Evolutionary conservation across 2,113 vertebrate species (phyloP).

Genomic region (Rhea americana): DNA sequence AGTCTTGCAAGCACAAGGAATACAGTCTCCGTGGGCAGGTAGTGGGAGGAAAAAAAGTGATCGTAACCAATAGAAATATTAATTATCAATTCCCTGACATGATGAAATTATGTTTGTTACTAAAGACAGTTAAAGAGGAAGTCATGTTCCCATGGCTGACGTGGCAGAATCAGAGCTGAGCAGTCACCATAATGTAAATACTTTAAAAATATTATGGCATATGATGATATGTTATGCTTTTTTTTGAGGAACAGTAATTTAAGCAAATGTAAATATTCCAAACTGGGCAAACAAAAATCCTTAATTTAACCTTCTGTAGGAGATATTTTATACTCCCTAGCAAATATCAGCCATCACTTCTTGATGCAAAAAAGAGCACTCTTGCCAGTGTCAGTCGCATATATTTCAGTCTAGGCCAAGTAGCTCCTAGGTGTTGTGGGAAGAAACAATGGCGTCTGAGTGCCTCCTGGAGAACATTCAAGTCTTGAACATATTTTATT

Average conservation of each 20-base stretch:
- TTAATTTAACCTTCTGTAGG: neutral
- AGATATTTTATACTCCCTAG: neutral
- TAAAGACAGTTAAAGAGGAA: neutral
- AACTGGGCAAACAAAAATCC: neutral
- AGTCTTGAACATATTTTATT: constrained; percentile 11
- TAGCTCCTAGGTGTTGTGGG: neutral
- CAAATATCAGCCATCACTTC: neutral
- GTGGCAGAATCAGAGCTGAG: neutral
- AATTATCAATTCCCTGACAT: neutral
- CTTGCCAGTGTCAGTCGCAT: neutral
- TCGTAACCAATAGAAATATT: neutral
- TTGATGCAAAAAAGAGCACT: neutral
- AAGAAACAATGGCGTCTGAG: constrained; percentile 11
- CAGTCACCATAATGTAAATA: neutral
- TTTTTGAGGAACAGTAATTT: neutral
- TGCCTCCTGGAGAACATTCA: constrained; percentile 38
- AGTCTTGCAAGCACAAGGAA: neutral
- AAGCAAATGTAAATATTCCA: neutral
- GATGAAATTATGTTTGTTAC: neutral
- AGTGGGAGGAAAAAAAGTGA: neutral
- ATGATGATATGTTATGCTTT: neutral
- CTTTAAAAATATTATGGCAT: neutral
- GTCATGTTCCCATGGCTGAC: accelerated
- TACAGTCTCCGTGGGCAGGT: neutral
- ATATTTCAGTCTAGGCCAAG: constrained; percentile 30